phyloP scores from a whole-genome alignment of 2,888 invertebrate species.

The Empis stercorea region DNA sequence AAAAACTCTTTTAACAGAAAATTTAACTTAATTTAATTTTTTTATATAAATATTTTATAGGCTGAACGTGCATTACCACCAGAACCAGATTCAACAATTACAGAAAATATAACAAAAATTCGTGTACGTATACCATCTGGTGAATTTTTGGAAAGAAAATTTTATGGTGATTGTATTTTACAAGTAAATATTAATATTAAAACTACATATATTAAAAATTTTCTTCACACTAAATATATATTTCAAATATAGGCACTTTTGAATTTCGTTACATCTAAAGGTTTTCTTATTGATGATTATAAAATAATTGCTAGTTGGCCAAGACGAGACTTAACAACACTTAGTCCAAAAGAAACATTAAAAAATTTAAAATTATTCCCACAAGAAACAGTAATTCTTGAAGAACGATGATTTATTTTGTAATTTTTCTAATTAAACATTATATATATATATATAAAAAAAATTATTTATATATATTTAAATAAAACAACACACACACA shows the following conservation, averaged over 20 bases:
- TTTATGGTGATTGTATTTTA: slow-evolving; percentile 39
- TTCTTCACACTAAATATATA: too few relatives aligned
- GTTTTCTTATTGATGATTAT: slow-evolving; percentile 74
- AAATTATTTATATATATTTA: not conserved
- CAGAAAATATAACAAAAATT: slow-evolving; percentile 54
- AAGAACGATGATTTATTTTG: slow-evolving; percentile 70
- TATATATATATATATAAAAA: not conserved
- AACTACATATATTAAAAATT: too few relatives aligned
- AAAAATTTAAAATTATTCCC: slow-evolving; percentile 75
- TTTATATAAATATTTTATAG: slow-evolving; percentile 15
- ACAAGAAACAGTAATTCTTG: slow-evolving; percentile 89
- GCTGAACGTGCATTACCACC: slow-evolving; percentile 56
- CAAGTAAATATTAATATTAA: slow-evolving; percentile 38
- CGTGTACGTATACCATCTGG: slow-evolving; percentile 73
- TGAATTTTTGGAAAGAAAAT: slow-evolving; percentile 63
- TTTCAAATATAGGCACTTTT: slow-evolving; percentile 63
- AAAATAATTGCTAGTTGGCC: slow-evolving; percentile 92
- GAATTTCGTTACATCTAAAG: slow-evolving; percentile 78
- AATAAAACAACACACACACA: not conserved
- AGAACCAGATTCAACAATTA: slow-evolving; percentile 49
- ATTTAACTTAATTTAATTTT: not conserved
- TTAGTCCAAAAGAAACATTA: slow-evolving; percentile 63
- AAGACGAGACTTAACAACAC: slow-evolving; percentile 79
- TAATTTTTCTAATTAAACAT: not conserved
- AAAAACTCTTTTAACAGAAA: too few relatives aligned